Evolutionary conservation across 2,797 vertebrate species (phyloP), one percentile per base, ranked within the genome.

Genomic region (Leuciscus waleckii): DNA sequence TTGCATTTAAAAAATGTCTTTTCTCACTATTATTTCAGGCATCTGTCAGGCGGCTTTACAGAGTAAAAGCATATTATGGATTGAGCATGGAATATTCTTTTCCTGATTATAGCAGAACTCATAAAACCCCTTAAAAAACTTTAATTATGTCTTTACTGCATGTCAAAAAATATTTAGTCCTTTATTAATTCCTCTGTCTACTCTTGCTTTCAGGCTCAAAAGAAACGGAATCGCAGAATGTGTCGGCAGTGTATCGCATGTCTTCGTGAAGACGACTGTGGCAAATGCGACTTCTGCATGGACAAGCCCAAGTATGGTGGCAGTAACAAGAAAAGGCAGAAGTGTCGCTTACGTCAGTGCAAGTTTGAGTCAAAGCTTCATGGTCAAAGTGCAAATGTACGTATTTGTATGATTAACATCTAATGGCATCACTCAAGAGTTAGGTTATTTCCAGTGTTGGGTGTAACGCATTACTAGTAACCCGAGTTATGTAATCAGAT

Each of bases 241-340:
- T 96, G 95, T 73, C 93, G 92, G 29, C 80, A 89, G 79, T 96
- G 95, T 87, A 91, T 89, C 51, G 94, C 94, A 74, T 96, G 95
- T 88, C 92, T 91, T 56, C 92, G 91, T 76, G 88, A 88, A 16
- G 93, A 86, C 14, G 95, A 96, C 90, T 96, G 95, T 79, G 94
- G 94, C 73, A 91, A 89, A 79, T 96, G 95, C 0, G 94, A 96
- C 90, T 95, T 94, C 91, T 96, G 95, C 91, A 91, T 90, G 3
- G 94, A 96, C 93, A 96, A 96, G 89, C 94, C 95, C 88, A 95
- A 94, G 88, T 95, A 94, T 23, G 95, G 95, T 1, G 95, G 95
- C 75, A 89, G 88, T 26, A 95, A 96, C 86, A 93, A 92, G 82
- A 94, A 95, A 90, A 93, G 93, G 84, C 95, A 96, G 92, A 96